phyloP scores from a whole-genome alignment of 2,113 vertebrate species.

The Erythrolamprus reginae region DNA sequence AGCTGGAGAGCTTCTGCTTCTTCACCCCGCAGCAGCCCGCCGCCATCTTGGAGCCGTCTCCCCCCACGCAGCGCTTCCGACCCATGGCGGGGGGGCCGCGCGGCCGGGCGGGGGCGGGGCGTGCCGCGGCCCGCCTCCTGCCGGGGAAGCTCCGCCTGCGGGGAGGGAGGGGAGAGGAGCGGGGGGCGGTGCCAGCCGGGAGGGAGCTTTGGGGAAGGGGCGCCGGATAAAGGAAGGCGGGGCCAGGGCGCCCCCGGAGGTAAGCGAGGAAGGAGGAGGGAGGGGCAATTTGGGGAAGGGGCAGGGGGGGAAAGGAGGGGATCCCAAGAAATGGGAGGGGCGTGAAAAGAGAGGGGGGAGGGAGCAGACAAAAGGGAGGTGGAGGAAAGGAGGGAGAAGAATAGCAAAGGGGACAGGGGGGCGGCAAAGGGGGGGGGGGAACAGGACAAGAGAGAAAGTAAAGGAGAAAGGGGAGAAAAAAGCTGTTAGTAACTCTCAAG shows the following conservation, averaged over 20 bases:
- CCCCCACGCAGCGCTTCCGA: slow-evolving; percentile 97
- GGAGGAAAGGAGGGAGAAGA: fast-evolving
- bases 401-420: too few species aligned
- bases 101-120: slow-evolving; percentile 48
- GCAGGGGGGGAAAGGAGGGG: not conserved
- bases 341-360: too few species aligned
- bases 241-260: too few species aligned
- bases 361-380: too few species aligned
- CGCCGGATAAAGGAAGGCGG: not conserved
- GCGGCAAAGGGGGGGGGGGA: not conserved
- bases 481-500: not conserved
- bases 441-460: not conserved
- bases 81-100: slow-evolving; percentile 83
- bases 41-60: slow-evolving; percentile 95
- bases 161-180: not conserved
- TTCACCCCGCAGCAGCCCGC: slow-evolving; percentile 99
- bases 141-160: slow-evolving; percentile 55
- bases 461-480: not conserved
- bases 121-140: slow-evolving; percentile 50
- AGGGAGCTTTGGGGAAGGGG: too few species aligned
- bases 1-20: slow-evolving; percentile 99
- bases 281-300: too few species aligned
- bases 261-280: fast-evolving
- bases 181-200: fast-evolving
- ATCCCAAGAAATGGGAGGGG: not conserved